Evolutionary conservation across 2,797 vertebrate species (phyloP).

Genomic region (Cheirogaleus major): DNA sequence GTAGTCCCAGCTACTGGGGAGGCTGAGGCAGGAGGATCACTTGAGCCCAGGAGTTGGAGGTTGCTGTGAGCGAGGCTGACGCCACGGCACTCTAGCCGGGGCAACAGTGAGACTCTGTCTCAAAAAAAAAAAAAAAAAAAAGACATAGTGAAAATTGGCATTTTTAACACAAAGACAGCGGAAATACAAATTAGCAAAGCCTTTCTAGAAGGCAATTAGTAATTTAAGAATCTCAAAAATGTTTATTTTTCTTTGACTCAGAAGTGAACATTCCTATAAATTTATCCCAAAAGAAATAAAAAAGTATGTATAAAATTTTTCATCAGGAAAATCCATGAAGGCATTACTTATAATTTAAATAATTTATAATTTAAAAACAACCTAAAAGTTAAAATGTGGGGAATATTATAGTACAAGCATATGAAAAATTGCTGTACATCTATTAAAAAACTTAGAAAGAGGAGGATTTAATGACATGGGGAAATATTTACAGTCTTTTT

Average conservation of each 20-base stretch:
- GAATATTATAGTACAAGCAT: neutral
- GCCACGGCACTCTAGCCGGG: no score
- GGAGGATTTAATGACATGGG: neutral
- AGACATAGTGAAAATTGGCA: neutral
- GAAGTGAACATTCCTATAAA: neutral
- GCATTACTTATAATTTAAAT: slow-evolving; percentile 21
- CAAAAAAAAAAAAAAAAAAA: no score
- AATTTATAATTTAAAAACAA: neutral
- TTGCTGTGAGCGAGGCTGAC: no score
- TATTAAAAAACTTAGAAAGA: slow-evolving; percentile 17
- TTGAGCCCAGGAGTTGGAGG: no score
- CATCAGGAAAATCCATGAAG: slow-evolving; percentile 16
- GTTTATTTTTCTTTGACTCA: neutral
- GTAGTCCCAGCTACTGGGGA: no score
- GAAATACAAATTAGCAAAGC: neutral
- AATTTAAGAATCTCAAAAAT: neutral
- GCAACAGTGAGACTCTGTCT: no score
- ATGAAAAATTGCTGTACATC: neutral
- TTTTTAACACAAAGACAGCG: neutral
- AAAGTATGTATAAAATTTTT: neutral
- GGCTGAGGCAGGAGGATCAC: no score
- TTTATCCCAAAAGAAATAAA: slow-evolving; percentile 9
- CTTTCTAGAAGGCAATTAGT: neutral
- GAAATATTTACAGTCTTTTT: slow-evolving; percentile 33
- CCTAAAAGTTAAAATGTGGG: neutral